phyloP scores from a whole-genome alignment of 2,113 vertebrate species.

The Rhinoderma darwinii region DNA sequence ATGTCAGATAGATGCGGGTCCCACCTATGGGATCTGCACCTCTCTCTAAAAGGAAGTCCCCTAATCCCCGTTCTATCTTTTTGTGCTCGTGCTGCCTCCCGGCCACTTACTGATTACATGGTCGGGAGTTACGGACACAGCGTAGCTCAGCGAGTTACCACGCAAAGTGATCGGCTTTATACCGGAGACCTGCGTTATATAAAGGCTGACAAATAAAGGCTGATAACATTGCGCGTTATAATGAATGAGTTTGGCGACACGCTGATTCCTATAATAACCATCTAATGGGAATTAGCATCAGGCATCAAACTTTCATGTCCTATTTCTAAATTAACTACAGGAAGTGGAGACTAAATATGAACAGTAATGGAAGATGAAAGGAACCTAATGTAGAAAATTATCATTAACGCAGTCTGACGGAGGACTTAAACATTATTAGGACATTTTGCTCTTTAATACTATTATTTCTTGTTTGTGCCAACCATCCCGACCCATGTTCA shows the following conservation, averaged over 20 bases:
- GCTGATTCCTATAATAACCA: neutral
- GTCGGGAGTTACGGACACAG: too few species aligned
- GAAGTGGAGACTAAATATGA: neutral
- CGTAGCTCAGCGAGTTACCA: too few species aligned
- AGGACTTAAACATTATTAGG: neutral
- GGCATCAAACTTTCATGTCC: neutral
- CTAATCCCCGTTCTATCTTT: too few species aligned
- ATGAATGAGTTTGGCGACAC: too few species aligned
- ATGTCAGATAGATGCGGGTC: too few species aligned
- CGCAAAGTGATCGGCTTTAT: too few species aligned
- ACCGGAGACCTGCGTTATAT: neutral
- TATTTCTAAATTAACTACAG: neutral
- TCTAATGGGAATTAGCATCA: neutral
- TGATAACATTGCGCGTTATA: neutral
- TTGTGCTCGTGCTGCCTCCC: too few species aligned
- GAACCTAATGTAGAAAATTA: neutral
- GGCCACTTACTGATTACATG: too few species aligned
- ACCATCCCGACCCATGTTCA: neutral
- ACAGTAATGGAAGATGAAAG: neutral
- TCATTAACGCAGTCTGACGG: neutral
- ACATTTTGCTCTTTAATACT: neutral
- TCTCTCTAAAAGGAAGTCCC: too few species aligned
- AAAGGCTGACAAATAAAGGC: neutral
- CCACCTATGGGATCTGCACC: too few species aligned
- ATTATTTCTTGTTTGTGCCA: neutral